Base-by-base conservation (phyloP, 1,140 invertebrate genomes). In the Heterodera schachtii region DNA sequence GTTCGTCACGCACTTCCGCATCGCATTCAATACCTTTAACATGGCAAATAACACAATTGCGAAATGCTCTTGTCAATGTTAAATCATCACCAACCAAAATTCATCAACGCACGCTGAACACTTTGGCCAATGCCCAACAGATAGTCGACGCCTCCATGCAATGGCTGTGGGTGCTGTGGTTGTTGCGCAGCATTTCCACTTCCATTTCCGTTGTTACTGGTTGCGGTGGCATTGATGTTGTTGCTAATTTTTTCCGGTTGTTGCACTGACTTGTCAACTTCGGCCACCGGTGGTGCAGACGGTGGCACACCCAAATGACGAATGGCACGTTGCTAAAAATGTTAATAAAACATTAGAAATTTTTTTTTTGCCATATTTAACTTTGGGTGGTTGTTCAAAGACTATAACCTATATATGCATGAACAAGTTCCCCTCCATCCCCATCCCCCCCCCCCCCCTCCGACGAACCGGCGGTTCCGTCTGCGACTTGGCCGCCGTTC, bases 21-120 rank as follows among this genome's bases (percentile, higher is more conserved):
- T 84, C 83, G 60, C 82, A 84, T 44, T 84, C 83, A 75, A 84
- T 84, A 19, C 83, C 82, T 83, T n/a, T 43, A 83, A 60, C 47
- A 75, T 71, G 21, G 44, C 47, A 41, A 64, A 76, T 43, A n/a
- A 31, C 0, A 31, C 46, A 71, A 79, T 73, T 67, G 52, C 69
- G 49, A 67, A 73, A 7, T 5, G 11, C 16, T 41, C 69, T n/a
- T 80, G 8, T 31, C n/a, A 60, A 11, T 31, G 31, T 31, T 31
- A 31, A 80, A 49, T 80, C 47, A 46, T 79, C 21, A 46, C 64
- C 64, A n/a, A 83, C 82, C 83, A 76, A 84, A 84, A 60, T 74
- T 57, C 41, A 85, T 60, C 41, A 84, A 74, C 47, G 83, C 83
- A 21, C 73, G 83, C 69, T 84, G 83, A 7, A 84, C 83, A 16